phyloP scores from a whole-genome alignment of 2,113 vertebrate genomes.

The Microcebus jonahi region DNA sequence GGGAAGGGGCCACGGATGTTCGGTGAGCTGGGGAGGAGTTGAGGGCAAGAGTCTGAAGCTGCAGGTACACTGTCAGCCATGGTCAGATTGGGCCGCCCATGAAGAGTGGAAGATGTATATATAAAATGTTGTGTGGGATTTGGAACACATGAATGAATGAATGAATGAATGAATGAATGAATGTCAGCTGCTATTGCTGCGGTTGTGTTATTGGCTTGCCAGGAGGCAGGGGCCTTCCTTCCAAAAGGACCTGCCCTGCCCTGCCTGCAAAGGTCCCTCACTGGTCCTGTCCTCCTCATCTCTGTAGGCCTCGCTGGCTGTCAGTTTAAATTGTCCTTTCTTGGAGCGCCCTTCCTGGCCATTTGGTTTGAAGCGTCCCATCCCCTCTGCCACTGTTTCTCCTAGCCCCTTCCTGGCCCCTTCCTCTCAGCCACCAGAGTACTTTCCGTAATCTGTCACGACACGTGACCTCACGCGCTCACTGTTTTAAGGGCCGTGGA shows the following conservation, averaged over 20 bases:
- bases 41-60: neutral
- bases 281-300: neutral
- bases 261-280: neutral
- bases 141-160: no score
- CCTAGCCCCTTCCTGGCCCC: neutral
- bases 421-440: neutral
- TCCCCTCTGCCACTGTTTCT: no score
- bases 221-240: no score
- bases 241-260: neutral
- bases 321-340: neutral
- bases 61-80: neutral
- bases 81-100: neutral
- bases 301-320: neutral
- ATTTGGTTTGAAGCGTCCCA: fast-evolving
- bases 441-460: no score
- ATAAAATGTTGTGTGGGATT: neutral
- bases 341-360: neutral
- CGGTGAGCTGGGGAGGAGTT: neutral
- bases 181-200: neutral
- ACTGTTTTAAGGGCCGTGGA: neutral
- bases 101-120: no score
- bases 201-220: neutral
- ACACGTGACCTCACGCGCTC: fast-evolving
- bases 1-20: neutral
- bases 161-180: no score